phyloP scores from a whole-genome alignment of 2,113 vertebrate genomes.

The Leiothrix lutea region DNA sequence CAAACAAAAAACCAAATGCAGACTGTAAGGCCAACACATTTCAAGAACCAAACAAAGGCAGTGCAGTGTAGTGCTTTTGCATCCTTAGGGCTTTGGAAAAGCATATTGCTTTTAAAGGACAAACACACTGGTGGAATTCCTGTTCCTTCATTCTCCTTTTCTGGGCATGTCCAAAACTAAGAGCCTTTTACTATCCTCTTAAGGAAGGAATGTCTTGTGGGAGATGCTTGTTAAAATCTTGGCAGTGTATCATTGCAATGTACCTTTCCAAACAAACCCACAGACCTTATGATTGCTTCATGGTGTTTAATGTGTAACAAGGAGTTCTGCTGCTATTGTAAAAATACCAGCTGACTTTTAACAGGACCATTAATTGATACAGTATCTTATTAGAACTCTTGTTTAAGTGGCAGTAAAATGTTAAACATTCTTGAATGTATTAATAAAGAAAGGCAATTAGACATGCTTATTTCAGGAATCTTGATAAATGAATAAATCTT shows the following conservation, averaged over 20 bases:
- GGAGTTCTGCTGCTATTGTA: slow-evolving; percentile 27
- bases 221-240: slow-evolving; percentile 1
- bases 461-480: slow-evolving; percentile 36
- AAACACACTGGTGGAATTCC: neutral
- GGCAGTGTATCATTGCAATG: neutral
- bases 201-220: neutral
- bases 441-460: slow-evolving; percentile 64
- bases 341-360: slow-evolving; percentile 64
- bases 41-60: neutral
- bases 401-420: slow-evolving; percentile 66
- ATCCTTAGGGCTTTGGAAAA: neutral
- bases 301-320: neutral
- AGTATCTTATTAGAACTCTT: slow-evolving; percentile 57
- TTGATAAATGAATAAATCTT: slow-evolving; percentile 66
- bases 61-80: neutral
- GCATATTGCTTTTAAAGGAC: neutral
- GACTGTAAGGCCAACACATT: neutral
- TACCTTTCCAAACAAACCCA: slow-evolving; percentile 26
- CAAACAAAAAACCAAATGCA: neutral
- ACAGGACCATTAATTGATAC: slow-evolving; percentile 62
- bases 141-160: neutral
- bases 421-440: slow-evolving; percentile 58
- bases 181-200: neutral
- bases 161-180: neutral
- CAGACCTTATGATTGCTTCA: neutral